phyloP scores from a whole-genome alignment of 2,888 invertebrate species.

The Ariolimax columbianus region DNA sequence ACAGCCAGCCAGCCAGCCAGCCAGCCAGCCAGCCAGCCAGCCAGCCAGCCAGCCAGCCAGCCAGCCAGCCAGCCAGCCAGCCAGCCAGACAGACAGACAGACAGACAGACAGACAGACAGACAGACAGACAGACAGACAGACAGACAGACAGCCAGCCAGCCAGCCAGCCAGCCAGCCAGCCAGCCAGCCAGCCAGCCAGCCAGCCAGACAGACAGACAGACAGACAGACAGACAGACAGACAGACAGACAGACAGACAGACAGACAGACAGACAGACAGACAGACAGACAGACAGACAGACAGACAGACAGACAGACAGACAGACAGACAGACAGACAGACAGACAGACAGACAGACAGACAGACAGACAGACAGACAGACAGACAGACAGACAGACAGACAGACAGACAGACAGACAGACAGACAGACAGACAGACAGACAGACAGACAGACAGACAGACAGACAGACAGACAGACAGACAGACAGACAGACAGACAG shows the following conservation, averaged over 20 bases:
- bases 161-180: too few species aligned
- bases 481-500: conserved; percentile 10
- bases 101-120: too few species aligned
- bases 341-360: conserved; percentile 20
- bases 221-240: conserved; percentile 3
- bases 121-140: too few species aligned
- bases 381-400: conserved; percentile 3
- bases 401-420: conserved; percentile 3
- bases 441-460: not conserved
- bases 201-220: too few species aligned
- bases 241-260: conserved; percentile 3
- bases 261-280: conserved; percentile 3
- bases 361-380: conserved; percentile 14
- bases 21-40: too few species aligned
- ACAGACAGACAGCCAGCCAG: too few species aligned
- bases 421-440: not conserved
- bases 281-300: conserved; percentile 3
- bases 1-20: too few species aligned
- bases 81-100: too few species aligned
- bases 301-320: conserved; percentile 3
- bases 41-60: too few species aligned
- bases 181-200: too few species aligned
- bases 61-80: too few species aligned
- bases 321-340: conserved; percentile 3
- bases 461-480: not conserved